Percentiles rank a stretch among this genome's conserved stretches.
phyloP scores from a whole-genome alignment of 1,140 invertebrate genomes.

The Leptinotarsa lineolata region DNA sequence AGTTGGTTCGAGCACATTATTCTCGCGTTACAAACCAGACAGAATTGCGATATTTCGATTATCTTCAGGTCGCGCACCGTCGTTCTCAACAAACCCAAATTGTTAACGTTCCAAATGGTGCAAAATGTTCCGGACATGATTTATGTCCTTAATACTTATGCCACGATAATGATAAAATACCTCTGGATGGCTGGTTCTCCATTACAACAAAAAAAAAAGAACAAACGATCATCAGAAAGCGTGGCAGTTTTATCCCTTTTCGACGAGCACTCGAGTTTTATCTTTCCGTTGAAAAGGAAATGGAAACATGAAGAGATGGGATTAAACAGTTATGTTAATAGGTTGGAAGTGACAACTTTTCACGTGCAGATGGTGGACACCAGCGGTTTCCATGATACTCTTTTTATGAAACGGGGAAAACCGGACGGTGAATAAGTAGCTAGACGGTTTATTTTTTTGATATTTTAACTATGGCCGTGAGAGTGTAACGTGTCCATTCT shows the following conservation, averaged over 20 bases:
- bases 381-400: neutral
- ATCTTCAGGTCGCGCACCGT: conserved; percentile 6
- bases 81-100: conserved; percentile 9
- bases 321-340: conserved; percentile 4
- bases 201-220: conserved; percentile 12
- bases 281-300: neutral
- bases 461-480: no score
- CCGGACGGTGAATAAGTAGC: no score
- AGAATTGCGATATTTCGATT: neutral
- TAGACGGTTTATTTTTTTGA: no score
- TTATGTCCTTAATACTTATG: conserved; percentile 17
- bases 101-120: conserved; percentile 18
- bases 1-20: no score
- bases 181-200: conserved; percentile 11
- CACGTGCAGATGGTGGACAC: neutral
- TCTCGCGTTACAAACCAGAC: neutral
- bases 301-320: neutral
- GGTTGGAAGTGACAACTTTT: conserved; percentile 6
- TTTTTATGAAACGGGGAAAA: neutral
- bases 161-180: conserved; percentile 21
- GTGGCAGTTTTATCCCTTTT: neutral
- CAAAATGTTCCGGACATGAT: conserved; percentile 15
- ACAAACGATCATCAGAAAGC: neutral
- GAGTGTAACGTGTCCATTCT: no score
- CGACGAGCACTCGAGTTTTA: no score